Conservation (phyloP, 2,797 vertebrate species). For the Todus mexicanus region DNA sequence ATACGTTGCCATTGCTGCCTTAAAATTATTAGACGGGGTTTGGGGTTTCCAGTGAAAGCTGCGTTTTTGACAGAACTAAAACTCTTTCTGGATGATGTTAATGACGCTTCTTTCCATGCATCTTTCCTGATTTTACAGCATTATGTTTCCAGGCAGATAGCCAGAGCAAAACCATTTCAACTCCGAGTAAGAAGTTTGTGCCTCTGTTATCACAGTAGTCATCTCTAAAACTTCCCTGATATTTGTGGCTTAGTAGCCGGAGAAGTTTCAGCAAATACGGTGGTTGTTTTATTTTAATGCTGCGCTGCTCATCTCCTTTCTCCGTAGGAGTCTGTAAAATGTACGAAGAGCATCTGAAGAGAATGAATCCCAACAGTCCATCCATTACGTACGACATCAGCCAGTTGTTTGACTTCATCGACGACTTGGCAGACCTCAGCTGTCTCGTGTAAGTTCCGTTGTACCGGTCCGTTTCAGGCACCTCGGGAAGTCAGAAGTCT, state of each 20-base stretch:
- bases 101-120: background rate
- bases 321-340: conserved; percentile 96
- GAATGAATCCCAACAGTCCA: conserved; percentile 99
- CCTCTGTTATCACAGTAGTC: background rate
- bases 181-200: background rate
- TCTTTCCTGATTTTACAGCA: background rate
- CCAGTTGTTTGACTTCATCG: conserved; percentile 98
- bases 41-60: background rate
- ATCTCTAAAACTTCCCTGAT: background rate
- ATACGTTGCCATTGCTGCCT: background rate
- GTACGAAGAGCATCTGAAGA: conserved; percentile 98
- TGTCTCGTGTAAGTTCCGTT: conserved; percentile 94
- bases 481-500: background rate
- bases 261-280: background rate
- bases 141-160: background rate
- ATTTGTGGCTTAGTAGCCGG: background rate
- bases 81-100: background rate
- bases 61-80: background rate
- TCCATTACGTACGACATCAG: conserved; percentile 99
- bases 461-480: background rate
- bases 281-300: background rate
- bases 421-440: conserved; percentile 97
- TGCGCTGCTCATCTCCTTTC: background rate
- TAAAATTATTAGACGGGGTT: background rate
- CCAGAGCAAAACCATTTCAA: background rate